Base-by-base conservation (phyloP, 2,888 invertebrate species). In the Argynnis bischoffii region DNA sequence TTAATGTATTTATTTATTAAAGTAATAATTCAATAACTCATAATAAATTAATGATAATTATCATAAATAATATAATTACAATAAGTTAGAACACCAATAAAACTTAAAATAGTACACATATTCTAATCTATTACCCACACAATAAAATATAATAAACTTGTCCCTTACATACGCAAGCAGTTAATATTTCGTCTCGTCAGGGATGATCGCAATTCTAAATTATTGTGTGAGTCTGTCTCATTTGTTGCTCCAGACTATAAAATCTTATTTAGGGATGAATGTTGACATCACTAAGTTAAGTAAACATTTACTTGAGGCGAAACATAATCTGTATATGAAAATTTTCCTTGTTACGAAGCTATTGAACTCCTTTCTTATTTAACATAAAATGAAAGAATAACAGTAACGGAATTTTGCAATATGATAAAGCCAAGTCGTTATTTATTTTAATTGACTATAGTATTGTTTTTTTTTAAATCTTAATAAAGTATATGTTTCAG, bases 101-200 rank as follows among this genome's bases (percentile, higher is more conserved):
- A 59, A 18, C 3, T 56, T 11, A 13, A 55, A 55, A 35, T 55
- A 13, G 4, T 55, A 18, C 4, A 11, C 47, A 21, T 47, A 47
- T 11, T 47, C 0, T 4, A 47, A 26, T 51, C 11, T 6, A n/a
- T 15, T 50, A n/a, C 60, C 35, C 55, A 55, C 54, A 47, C 21
- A 66, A 31, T 31, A 56, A 61, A 31, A 59, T 46, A 26, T 21
- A 41, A 57, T 26, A 21, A 46, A 61, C 31, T 14, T 50, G 35
- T 57, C 59, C 48, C 4, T 55, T 61, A 57, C 61, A 67, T 65
- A 64, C 53, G 47, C 16, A 64, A 57, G 63, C 64, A 57, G 65
- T 67, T 70, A 67, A 65, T 67, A 65, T 64, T 54, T 64, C 48
- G 59, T 66, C 54, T 50, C 51, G 26, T 56, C 16, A 63, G 46